Percentiles rank a stretch among this genome's conserved stretches.
Conservation (phyloP, 2,888 invertebrate species). For the Polylopha cassiicola region DNA sequence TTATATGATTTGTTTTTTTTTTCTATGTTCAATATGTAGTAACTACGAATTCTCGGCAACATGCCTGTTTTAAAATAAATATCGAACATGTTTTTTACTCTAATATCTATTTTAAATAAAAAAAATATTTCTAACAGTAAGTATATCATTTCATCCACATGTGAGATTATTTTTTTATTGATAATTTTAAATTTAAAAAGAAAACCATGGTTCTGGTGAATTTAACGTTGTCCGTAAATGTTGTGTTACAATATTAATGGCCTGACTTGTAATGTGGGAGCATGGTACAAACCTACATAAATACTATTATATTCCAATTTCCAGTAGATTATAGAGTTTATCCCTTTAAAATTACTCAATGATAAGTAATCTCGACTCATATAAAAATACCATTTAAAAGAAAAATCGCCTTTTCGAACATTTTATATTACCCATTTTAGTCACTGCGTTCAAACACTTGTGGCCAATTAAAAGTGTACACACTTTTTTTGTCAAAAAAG, state of each 20-base stretch:
- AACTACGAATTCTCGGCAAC: too few relatives aligned
- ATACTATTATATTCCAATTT: slow-evolving; percentile 5
- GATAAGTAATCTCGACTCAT: slow-evolving; percentile 63
- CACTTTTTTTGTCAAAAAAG: too few relatives aligned
- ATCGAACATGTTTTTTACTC: too few relatives aligned
- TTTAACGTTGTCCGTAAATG: slow-evolving; percentile 52
- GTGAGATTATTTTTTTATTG: slow-evolving; percentile 72
- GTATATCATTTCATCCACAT: slow-evolving; percentile 34
- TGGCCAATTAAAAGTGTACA: slow-evolving; percentile 29
- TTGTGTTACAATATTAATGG: slow-evolving; percentile 64
- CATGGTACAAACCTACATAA: slow-evolving; percentile 45
- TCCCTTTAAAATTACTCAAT: slow-evolving; percentile 35
- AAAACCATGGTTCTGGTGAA: slow-evolving; percentile 24
- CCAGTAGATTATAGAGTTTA: slow-evolving; percentile 1
- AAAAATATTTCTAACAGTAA: too few relatives aligned
- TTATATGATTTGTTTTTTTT: too few relatives aligned
- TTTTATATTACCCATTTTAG: slow-evolving; percentile 59
- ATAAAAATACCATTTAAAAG: slow-evolving; percentile 35
- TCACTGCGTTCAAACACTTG: slow-evolving; percentile 49
- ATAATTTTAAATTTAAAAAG: slow-evolving; percentile 28
- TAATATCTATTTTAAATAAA: too few relatives aligned
- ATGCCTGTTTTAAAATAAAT: too few relatives aligned
- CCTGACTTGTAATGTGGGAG: slow-evolving; percentile 57
- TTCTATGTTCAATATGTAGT: too few relatives aligned
- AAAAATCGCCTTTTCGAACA: slow-evolving; percentile 43